These are phyloP conservation scores for Neostethus bicornis DNA, from an alignment of 2,797 vertebrate genomes.

Conservation along the genomic window DNA sequence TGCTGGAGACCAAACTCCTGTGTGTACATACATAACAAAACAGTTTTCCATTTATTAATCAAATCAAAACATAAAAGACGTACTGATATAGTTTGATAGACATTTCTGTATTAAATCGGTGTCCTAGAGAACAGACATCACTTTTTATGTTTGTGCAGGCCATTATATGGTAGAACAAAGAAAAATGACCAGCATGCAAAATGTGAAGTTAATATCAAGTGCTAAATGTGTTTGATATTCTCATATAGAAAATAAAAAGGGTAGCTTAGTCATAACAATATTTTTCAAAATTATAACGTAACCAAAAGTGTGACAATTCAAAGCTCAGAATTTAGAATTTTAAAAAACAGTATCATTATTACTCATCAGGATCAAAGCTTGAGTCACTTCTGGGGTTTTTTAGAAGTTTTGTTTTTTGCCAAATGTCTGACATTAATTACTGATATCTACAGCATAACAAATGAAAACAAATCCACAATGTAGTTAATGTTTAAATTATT, in stretches of 20 bases:
- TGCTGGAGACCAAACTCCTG: slow-evolving; percentile 94
- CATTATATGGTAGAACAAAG: background rate
- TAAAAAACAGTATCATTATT: slow-evolving; percentile 7
- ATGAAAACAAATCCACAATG: background rate
- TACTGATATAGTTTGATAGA: background rate
- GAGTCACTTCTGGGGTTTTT: background rate
- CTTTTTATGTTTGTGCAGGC: background rate
- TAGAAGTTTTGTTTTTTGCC: slow-evolving; percentile 4
- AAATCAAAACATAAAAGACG: slow-evolving; percentile 11
- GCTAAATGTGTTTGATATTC: background rate
- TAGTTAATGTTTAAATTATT: background rate
- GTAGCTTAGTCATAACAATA: background rate
- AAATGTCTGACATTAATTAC: background rate
- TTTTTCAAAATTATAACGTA: background rate
- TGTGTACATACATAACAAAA: slow-evolving; percentile 20
- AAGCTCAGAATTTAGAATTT: accelerated
- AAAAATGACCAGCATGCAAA: background rate
- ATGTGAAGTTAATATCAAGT: background rate
- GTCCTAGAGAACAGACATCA: background rate
- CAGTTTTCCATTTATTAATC: background rate
- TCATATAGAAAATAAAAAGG: background rate
- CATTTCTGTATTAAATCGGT: background rate
- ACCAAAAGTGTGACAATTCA: background rate
- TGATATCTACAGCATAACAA: background rate
- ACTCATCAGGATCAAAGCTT: slow-evolving; percentile 18